Evolutionary conservation across 2,888 invertebrate genomes (phyloP).

Genomic region (Eupithecia dodoneata): DNA sequence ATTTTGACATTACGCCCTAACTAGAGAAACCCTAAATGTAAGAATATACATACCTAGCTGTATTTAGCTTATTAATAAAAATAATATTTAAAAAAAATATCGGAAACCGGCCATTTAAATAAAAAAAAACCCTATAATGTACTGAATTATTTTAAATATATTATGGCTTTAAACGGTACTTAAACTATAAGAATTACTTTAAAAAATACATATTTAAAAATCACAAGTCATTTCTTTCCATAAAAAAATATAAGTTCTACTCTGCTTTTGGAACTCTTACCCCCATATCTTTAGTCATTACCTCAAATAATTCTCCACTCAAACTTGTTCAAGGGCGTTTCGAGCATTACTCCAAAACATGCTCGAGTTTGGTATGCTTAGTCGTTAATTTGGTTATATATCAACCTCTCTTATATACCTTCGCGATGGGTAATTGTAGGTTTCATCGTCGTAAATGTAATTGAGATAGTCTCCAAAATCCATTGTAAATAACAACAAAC

Average conservation of each 20-base stretch:
- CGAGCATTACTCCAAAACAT: too few relatives aligned
- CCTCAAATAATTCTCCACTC: too few relatives aligned
- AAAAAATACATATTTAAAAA: background rate
- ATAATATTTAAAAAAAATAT: constrained; percentile 56
- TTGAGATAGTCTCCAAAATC: too few relatives aligned
- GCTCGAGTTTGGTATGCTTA: too few relatives aligned
- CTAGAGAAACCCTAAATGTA: constrained; percentile 34
- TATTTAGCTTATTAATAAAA: constrained; percentile 64
- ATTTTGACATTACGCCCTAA: constrained; percentile 28
- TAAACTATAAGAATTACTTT: constrained; percentile 1
- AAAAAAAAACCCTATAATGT: constrained; percentile 58
- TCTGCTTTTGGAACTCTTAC: background rate
- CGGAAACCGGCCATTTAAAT: constrained; percentile 79
- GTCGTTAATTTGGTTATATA: too few relatives aligned
- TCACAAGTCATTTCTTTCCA: background rate
- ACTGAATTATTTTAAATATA: constrained; percentile 62
- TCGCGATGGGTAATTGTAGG: too few relatives aligned
- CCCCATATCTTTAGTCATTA: too few relatives aligned
- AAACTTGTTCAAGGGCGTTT: too few relatives aligned
- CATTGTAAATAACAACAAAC: too few relatives aligned
- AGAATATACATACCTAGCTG: constrained; percentile 66
- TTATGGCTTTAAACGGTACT: constrained; percentile 4
- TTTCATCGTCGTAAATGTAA: too few relatives aligned
- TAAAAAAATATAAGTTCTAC: background rate
- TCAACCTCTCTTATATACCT: too few relatives aligned